These are phyloP conservation scores for Sebastes trivittatus DNA, from an alignment of 2,797 vertebrate genomes.

Conservation along the genomic window DNA sequence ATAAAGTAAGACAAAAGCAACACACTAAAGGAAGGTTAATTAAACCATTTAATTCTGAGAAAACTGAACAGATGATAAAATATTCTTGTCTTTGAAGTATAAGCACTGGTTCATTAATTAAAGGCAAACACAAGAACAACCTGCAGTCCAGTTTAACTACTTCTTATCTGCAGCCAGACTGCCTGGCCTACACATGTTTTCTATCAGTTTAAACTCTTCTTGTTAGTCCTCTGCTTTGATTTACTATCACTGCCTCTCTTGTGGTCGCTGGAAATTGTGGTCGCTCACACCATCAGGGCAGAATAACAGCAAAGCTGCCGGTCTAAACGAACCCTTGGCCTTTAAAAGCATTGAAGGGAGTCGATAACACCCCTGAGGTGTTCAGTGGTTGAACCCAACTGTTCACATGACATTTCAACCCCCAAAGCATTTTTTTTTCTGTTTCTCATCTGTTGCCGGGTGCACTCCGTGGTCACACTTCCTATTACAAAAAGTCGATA, in stretches of 20 bases:
- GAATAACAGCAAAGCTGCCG: conserved; percentile 62
- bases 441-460: conserved; percentile 74
- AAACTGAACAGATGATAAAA: not conserved
- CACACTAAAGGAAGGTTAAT: not conserved
- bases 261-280: conserved; percentile 66
- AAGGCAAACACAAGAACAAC: not conserved
- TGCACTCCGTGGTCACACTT: conserved; percentile 77
- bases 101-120: not conserved
- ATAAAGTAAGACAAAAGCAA: not conserved
- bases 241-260: conserved; percentile 56
- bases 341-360: conserved; percentile 80
- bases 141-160: conserved; percentile 15
- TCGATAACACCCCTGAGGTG: conserved; percentile 81
- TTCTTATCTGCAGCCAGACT: conserved; percentile 24
- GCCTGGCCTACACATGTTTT: conserved; percentile 29
- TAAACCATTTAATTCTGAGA: not conserved
- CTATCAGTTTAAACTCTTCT: conserved; percentile 32
- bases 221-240: conserved; percentile 41
- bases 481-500: conserved; percentile 81
- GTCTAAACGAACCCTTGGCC: conserved; percentile 75
- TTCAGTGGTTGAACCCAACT: conserved; percentile 84
- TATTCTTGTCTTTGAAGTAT: not conserved
- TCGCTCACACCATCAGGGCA: conserved; percentile 54
- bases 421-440: conserved; percentile 71
- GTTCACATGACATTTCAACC: conserved; percentile 84